Evolutionary conservation across 2,113 vertebrate genomes (phyloP).

Genomic region (Pteronura brasiliensis): DNA sequence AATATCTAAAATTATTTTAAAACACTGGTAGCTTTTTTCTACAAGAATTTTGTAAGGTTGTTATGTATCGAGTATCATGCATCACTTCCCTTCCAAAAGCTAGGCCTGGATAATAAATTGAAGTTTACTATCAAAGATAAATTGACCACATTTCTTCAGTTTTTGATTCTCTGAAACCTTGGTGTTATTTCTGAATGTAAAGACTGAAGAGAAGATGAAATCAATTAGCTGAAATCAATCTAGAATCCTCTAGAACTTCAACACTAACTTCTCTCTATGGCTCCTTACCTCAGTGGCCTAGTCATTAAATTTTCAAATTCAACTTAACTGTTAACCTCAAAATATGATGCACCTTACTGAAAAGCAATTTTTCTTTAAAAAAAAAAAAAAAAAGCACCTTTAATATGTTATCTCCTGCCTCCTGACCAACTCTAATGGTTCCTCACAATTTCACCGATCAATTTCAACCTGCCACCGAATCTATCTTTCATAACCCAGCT

Average conservation of each 20-base stretch:
- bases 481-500: constrained; percentile 17
- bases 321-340: constrained; percentile 9
- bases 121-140: constrained; percentile 57
- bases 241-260: neutral
- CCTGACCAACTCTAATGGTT: neutral
- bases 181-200: neutral
- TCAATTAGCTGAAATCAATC: neutral
- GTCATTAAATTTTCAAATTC: constrained; percentile 12
- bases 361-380: constrained; percentile 8
- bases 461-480: constrained; percentile 28
- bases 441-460: neutral
- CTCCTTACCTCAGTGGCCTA: neutral
- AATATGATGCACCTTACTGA: constrained; percentile 19
- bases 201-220: neutral
- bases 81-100: constrained; percentile 57
- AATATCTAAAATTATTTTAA: constrained; percentile 40
- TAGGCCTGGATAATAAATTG: neutral
- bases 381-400: constrained; percentile 22
- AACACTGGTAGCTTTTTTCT: constrained; percentile 12
- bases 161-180: neutral
- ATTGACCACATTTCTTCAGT: constrained; percentile 12
- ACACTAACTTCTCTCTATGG: neutral
- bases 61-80: constrained; percentile 45
- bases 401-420: neutral
- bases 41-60: neutral